A percentile compares a stretch with the other conserved stretches of the same genome.
Conservation (phyloP, 2,113 vertebrate species). For the Gadus chalcogrammus region DNA sequence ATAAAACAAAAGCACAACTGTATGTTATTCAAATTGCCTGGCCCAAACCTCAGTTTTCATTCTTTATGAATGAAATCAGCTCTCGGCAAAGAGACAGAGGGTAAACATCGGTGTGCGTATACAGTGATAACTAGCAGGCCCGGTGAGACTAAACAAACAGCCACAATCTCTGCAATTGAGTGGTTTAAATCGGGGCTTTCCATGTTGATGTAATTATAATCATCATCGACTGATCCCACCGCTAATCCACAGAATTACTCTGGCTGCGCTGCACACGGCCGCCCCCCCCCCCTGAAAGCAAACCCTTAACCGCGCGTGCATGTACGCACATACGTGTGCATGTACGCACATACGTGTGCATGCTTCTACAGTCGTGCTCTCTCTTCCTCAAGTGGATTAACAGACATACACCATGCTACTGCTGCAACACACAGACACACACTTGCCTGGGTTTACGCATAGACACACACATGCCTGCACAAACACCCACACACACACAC, state of each 20-base stretch:
- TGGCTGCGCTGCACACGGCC: background rate
- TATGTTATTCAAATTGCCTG: too few relatives aligned
- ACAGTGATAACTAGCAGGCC: constrained; percentile 30
- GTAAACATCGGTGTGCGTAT: constrained; percentile 6
- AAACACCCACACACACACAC: constrained; percentile 26
- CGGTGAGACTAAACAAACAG: constrained; percentile 59
- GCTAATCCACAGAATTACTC: constrained; percentile 43
- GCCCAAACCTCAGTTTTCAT: too few relatives aligned
- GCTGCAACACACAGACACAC: constrained; percentile 10
- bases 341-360: background rate
- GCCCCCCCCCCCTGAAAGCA: constrained; percentile 20
- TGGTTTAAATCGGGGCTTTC: constrained; percentile 37
- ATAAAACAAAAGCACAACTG: too few relatives aligned
- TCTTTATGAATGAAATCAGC: constrained; percentile 10
- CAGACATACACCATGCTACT: background rate
- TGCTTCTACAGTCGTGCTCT: background rate
- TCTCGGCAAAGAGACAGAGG: constrained; percentile 13
- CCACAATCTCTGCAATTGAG: constrained; percentile 36
- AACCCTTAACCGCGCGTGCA: constrained; percentile 23
- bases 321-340: constrained; percentile 3
- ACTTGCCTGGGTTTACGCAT: background rate
- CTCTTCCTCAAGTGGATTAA: background rate
- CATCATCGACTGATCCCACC: constrained; percentile 44
- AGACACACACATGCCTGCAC: constrained; percentile 22
- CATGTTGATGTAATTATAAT: constrained; percentile 59